Conservation (phyloP, 2,797 vertebrate genomes). For the Mus minutoides region DNA sequence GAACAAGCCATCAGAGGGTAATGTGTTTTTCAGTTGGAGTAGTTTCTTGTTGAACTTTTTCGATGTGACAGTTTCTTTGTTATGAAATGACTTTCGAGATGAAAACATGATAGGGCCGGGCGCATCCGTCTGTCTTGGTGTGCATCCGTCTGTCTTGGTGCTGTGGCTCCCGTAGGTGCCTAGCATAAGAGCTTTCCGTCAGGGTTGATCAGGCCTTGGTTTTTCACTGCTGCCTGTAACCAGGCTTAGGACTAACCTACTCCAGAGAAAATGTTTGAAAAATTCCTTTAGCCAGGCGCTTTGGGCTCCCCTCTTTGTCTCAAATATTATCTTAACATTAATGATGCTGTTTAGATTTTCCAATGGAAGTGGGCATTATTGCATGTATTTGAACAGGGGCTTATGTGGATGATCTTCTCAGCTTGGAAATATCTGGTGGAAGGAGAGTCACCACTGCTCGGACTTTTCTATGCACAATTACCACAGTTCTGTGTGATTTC, state of each 20-base stretch:
- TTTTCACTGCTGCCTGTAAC: neutral
- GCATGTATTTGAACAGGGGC: neutral
- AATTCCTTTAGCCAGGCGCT: neutral
- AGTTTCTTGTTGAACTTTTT: neutral
- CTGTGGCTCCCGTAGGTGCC: neutral
- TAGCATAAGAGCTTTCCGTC: neutral
- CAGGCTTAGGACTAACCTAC: neutral
- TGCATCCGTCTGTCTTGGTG: neutral
- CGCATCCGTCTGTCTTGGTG: neutral
- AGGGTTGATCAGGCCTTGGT: neutral
- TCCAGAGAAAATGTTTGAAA: neutral
- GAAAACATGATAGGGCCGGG: neutral
- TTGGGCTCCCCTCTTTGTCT: neutral
- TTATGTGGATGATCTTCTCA: neutral
- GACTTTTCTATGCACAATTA: neutral
- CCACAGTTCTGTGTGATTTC: conserved; percentile 21
- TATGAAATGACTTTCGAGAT: neutral
- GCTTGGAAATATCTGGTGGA: neutral
- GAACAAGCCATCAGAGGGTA: neutral
- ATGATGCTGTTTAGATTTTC: conserved; percentile 57
- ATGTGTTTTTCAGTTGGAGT: conserved; percentile 28
- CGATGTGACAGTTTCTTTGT: neutral
- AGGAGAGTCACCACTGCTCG: neutral
- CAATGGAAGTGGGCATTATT: neutral
- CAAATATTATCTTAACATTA: neutral